A percentile compares a stretch with the other conserved stretches of the same genome.
Conservation (phyloP, 2,797 vertebrate genomes). For the Adelosebastes latens region DNA sequence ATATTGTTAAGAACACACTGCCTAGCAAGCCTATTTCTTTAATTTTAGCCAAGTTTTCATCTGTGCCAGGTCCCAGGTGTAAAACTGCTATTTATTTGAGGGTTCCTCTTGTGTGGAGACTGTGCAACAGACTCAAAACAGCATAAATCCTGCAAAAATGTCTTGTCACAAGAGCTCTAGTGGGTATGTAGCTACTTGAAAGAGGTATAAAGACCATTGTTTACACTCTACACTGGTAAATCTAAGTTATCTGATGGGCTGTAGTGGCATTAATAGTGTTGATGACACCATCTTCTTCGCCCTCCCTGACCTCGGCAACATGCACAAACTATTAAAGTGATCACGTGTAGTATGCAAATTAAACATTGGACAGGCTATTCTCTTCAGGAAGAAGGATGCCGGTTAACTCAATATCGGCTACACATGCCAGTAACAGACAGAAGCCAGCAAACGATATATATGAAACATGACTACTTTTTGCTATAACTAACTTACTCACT, state of each 20-base stretch:
- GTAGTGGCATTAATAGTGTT: slow-evolving; percentile 32
- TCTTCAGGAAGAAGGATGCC: slow-evolving; percentile 20
- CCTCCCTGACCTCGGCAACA: slow-evolving; percentile 30
- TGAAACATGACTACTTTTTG: background rate
- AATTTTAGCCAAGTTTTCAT: background rate
- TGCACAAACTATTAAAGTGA: slow-evolving; percentile 29
- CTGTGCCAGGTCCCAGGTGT: background rate
- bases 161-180: no score
- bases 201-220: background rate
- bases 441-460: background rate
- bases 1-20: no score
- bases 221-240: background rate
- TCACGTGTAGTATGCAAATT: slow-evolving; percentile 52
- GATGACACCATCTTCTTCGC: slow-evolving; percentile 8
- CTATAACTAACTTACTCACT: background rate
- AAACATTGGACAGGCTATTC: slow-evolving; percentile 3
- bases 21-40: background rate
- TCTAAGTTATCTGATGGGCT: background rate
- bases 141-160: background rate
- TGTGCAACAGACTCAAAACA: slow-evolving; percentile 20
- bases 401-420: background rate
- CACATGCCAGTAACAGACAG: background rate
- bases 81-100: background rate
- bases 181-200: background rate
- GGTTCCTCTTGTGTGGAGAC: background rate